Evolutionary conservation across 2,888 invertebrate species (phyloP).

Genomic region (Dendrolimus pini): DNA sequence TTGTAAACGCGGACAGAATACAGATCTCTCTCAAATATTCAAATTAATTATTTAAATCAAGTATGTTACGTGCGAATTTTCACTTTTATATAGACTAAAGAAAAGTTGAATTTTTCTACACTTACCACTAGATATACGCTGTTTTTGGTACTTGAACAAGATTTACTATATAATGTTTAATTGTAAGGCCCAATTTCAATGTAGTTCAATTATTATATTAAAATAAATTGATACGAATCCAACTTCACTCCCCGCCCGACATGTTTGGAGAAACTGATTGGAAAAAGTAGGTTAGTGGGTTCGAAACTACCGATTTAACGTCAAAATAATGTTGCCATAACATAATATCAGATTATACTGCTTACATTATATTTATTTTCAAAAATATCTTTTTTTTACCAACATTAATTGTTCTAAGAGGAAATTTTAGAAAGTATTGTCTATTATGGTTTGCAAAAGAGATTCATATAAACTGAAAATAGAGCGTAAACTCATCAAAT

Average conservation of each 20-base stretch:
- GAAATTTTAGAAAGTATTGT: too few species aligned
- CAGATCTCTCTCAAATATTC: slow-evolving; percentile 36
- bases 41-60: slow-evolving; percentile 23
- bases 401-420: too few species aligned
- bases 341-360: background rate
- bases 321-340: slow-evolving; percentile 1
- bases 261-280: slow-evolving; percentile 33
- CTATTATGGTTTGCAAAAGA: too few species aligned
- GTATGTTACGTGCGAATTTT: slow-evolving; percentile 9
- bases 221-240: slow-evolving; percentile 15
- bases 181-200: background rate
- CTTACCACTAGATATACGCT: background rate
- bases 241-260: slow-evolving; percentile 48
- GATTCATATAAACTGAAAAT: too few species aligned
- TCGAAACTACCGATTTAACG: slow-evolving; percentile 19
- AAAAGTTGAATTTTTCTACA: slow-evolving; percentile 1
- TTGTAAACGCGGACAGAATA: slow-evolving; percentile 15
- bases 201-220: slow-evolving; percentile 3
- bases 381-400: too few species aligned
- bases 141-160: background rate
- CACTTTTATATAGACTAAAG: slow-evolving; percentile 6
- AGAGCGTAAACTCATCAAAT: too few species aligned
- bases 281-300: too few species aligned
- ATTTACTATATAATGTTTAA: background rate
- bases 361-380: too few species aligned